A percentile compares a stretch with the other conserved stretches of the same genome.
Conservation (phyloP, 2,797 vertebrate species). For the Pantherophis alleghaniensis region DNA sequence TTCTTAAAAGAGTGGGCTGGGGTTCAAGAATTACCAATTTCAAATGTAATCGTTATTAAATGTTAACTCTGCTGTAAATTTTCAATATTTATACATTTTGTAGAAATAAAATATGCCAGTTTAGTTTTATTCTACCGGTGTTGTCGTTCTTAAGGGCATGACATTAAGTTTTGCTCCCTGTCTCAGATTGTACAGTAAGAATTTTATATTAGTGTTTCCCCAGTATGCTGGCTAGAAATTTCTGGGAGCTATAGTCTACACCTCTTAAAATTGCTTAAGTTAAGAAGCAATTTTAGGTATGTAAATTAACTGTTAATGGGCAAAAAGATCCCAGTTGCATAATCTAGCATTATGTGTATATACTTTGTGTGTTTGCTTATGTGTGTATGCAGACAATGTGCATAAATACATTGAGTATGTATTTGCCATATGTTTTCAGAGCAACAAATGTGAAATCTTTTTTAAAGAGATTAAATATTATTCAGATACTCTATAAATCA, state of each 20-base stretch:
- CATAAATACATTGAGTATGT: neutral
- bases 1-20: conserved; percentile 48
- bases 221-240: neutral
- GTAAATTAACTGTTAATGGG: neutral
- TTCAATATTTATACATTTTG: conserved; percentile 71
- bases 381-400: neutral
- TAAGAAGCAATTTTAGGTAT: neutral
- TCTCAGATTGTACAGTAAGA: neutral
- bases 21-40: conserved; percentile 47
- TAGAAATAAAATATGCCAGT: conserved; percentile 69
- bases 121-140: conserved; percentile 64
- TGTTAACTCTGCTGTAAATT: conserved; percentile 65
- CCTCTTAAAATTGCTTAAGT: neutral
- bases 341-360: neutral
- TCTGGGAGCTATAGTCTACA: neutral
- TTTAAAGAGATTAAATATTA: neutral
- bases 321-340: neutral
- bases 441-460: neutral
- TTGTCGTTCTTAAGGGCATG: conserved; percentile 34
- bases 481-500: neutral
- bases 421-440: neutral
- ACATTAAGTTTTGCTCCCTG: neutral
- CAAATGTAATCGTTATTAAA: conserved; percentile 54
- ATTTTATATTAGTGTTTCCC: neutral
- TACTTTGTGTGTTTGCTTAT: neutral